Percentiles rank a stretch among this genome's conserved stretches.
These are phyloP conservation scores for Lagenorhynchus albirostris DNA, from an alignment of 2,113 vertebrate species.

Conservation along the genomic window DNA sequence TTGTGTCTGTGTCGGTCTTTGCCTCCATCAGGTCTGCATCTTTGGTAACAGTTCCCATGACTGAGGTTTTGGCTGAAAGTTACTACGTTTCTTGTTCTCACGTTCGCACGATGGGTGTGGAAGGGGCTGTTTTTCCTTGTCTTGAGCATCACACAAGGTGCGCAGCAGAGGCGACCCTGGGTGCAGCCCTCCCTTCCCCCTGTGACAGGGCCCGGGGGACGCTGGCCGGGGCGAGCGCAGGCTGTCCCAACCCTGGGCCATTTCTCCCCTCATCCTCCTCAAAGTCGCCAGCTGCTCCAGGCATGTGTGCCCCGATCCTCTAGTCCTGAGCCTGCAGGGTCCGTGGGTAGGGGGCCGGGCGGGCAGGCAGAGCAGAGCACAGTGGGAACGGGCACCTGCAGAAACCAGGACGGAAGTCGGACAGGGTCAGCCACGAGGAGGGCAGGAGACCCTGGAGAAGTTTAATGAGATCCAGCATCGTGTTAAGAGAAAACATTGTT, in stretches of 20 bases:
- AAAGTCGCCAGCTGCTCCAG: background rate
- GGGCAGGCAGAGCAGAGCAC: background rate
- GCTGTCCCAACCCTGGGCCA: background rate
- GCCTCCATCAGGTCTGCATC: background rate
- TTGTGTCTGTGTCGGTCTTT: background rate
- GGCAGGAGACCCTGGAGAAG: background rate
- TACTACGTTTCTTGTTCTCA: background rate
- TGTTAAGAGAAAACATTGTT: background rate
- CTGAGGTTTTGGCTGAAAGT: background rate
- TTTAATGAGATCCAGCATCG: background rate
- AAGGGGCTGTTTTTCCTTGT: background rate
- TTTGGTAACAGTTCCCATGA: background rate
- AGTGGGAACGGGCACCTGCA: background rate
- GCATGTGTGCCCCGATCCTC: background rate
- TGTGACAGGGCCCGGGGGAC: background rate
- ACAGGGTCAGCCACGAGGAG: background rate
- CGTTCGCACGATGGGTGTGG: background rate
- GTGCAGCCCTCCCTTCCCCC: no score
- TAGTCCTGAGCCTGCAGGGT: background rate
- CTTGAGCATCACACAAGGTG: background rate
- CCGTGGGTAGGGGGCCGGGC: accelerated
- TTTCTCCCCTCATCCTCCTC: background rate
- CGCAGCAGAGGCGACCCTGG: background rate
- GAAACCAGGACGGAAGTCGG: background rate
- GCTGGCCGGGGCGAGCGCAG: background rate